phyloP scores from a whole-genome alignment of 1,140 invertebrate species.

The Pseudomyrmex dendroicus region DNA sequence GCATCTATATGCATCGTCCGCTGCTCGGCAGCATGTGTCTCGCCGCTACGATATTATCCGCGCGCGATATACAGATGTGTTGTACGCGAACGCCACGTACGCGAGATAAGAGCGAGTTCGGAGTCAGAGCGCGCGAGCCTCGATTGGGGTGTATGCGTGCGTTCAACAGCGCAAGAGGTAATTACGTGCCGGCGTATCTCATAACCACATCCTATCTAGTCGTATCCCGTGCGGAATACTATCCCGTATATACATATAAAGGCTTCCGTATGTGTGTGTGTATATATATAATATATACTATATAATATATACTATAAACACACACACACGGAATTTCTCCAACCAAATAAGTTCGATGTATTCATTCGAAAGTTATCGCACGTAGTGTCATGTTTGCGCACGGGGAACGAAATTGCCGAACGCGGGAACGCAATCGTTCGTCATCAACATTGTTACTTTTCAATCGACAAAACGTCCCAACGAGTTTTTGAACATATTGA shows the following conservation, averaged over 20 bases:
- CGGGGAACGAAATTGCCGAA: background rate
- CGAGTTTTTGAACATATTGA: too few relatives aligned
- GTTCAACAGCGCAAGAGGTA: conserved; percentile 18
- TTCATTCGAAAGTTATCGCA: background rate
- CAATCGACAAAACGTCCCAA: too few relatives aligned
- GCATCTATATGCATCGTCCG: background rate
- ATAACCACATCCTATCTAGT: conserved; percentile 32
- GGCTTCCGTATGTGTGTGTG: background rate
- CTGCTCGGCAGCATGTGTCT: too few relatives aligned
- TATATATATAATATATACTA: too few relatives aligned
- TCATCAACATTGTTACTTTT: too few relatives aligned
- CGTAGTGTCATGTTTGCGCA: background rate
- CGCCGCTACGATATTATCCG: background rate
- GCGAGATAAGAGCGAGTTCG: too few relatives aligned
- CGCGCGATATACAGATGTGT: background rate
- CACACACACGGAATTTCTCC: conserved; percentile 16
- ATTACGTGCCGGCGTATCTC: conserved; percentile 43
- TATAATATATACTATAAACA: too few relatives aligned
- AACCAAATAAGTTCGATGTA: conserved; percentile 34
- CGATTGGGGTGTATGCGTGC: too few relatives aligned
- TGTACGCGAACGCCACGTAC: background rate
- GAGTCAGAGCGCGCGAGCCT: too few relatives aligned
- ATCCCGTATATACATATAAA: conserved; percentile 26
- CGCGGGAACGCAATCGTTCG: conserved; percentile 6
- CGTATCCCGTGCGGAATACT: conserved; percentile 4